Percentiles rank a stretch among this genome's conserved stretches.
Evolutionary conservation across 2,888 invertebrate genomes (phyloP).

Genomic region (Orthosia gracilis): DNA sequence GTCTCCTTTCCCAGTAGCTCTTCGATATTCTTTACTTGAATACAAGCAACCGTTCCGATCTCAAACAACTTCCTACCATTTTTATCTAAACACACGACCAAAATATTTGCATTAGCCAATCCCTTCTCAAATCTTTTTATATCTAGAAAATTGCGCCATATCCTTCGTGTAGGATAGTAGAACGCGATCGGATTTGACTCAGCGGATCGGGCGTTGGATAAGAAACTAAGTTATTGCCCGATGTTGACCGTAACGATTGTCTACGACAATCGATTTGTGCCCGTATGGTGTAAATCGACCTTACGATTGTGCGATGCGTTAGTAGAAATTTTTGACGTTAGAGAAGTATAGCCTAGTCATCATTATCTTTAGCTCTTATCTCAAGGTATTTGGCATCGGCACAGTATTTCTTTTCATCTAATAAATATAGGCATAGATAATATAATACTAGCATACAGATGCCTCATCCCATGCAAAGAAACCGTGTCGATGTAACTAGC

Average conservation of each 20-base stretch:
- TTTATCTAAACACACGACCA: conserved; percentile 53
- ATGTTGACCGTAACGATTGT: conserved; percentile 79
- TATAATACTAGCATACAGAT: too few species aligned
- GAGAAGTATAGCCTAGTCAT: background rate
- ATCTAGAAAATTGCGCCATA: conserved; percentile 69
- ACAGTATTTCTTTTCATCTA: too few species aligned
- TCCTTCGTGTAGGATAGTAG: conserved; percentile 65
- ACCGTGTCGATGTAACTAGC: too few species aligned
- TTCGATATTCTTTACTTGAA: background rate
- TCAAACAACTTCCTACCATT: conserved; percentile 41
- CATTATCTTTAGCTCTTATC: too few species aligned
- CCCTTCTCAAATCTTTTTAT: conserved; percentile 67
- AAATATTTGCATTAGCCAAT: conserved; percentile 74
- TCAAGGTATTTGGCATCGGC: too few species aligned
- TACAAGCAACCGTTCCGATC: background rate
- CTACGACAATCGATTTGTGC: conserved; percentile 69
- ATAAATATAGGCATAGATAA: too few species aligned
- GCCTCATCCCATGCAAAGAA: too few species aligned
- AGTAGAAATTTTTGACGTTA: conserved; percentile 32
- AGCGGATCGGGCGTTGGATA: conserved; percentile 84
- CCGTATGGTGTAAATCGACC: conserved; percentile 70
- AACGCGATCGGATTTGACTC: conserved; percentile 79
- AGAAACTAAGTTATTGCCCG: conserved; percentile 85
- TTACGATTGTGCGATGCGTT: conserved; percentile 62
- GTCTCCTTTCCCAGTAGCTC: background rate